phyloP scores from a whole-genome alignment of 2,113 vertebrate genomes.

The Ahaetulla prasina region DNA sequence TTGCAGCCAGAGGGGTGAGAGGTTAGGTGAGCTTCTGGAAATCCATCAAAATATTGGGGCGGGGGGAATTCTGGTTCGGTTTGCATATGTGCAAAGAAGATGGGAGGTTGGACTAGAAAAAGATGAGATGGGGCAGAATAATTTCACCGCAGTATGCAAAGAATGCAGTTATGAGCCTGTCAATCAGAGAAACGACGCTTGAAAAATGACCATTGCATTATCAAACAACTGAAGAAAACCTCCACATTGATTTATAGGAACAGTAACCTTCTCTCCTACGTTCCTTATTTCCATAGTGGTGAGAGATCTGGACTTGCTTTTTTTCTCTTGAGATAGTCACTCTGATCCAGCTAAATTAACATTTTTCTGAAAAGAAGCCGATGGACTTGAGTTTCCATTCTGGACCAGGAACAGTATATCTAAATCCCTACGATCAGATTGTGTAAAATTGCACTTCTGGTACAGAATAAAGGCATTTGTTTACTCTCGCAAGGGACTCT shows the following conservation, averaged over 20 bases:
- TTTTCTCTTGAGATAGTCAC: conserved; percentile 6
- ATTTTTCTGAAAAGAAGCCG: neutral
- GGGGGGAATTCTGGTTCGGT: conserved; percentile 53
- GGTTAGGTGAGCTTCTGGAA: conserved; percentile 51
- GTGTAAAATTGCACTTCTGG: neutral
- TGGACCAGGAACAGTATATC: neutral
- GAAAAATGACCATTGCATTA: conserved; percentile 65
- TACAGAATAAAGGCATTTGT: neutral
- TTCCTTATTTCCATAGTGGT: conserved; percentile 47
- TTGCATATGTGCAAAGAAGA: conserved; percentile 52
- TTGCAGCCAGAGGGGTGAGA: conserved; percentile 29
- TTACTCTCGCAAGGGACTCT: neutral
- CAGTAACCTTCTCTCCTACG: conserved; percentile 41
- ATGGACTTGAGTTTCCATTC: neutral
- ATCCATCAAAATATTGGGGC: conserved; percentile 48
- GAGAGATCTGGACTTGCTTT: conserved; percentile 35
- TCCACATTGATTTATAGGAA: conserved; percentile 60
- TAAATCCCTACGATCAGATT: neutral
- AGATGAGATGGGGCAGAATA: conserved; percentile 41
- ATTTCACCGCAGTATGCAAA: conserved; percentile 57
- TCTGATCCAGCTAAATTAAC: neutral
- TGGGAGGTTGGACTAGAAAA: conserved; percentile 13
- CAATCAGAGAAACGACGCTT: conserved; percentile 33
- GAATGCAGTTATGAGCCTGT: conserved; percentile 47
- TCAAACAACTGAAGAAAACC: conserved; percentile 39